Base-by-base conservation (phyloP, 2,797 vertebrate species). In the Tympanoctomys barrerae region DNA sequence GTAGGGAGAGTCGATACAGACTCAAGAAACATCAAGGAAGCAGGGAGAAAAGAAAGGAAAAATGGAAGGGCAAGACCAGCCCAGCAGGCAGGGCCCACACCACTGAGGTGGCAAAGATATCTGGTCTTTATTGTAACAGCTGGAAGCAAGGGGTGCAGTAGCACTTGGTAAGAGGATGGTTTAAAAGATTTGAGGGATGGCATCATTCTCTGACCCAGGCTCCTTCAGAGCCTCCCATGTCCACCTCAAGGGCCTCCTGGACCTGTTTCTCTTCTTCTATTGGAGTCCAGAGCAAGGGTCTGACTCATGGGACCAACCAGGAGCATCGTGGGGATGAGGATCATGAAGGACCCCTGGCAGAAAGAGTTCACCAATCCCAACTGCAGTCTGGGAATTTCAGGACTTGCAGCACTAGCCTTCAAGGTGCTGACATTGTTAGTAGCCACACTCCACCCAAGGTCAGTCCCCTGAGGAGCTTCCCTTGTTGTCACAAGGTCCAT, bases 301-400 rank as follows among this genome's bases (percentile, higher is more conserved):
- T 64, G 66, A 73, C 33, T 77, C 62, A 49, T 16, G 28, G 39
- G 75, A 39, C 8, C 31, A 70, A 31, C 39, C 57, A 31, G 75
- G 21, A 11, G 16, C 2, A 18, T 2, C 0, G 0, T 16, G 36
- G 49, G 36, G 12, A 3, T 31, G 52, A 19, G 3, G 52, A 28
- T 77, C 66, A 9, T 49, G n/a, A 73, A 68, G 79, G 22, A 42
- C 6, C 3, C 36, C 46, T 52, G 3, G 13, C 71, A 70, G 39
- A 36, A 89, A 77, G n/a, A n/a, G 39, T 33, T 49, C 21, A 12
- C 16, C 26, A 31, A 54, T 49, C 54, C 18, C 36, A 2, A 6
- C n/a, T 49, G 83, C n/a, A 59, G n/a, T 0, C 0, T 75, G 75
- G 70, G 26, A 70, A 75, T 36, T 66, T 22, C 14, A 64, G 66